Conservation (phyloP, 2,888 invertebrate genomes). For the Agrotis puta region DNA sequence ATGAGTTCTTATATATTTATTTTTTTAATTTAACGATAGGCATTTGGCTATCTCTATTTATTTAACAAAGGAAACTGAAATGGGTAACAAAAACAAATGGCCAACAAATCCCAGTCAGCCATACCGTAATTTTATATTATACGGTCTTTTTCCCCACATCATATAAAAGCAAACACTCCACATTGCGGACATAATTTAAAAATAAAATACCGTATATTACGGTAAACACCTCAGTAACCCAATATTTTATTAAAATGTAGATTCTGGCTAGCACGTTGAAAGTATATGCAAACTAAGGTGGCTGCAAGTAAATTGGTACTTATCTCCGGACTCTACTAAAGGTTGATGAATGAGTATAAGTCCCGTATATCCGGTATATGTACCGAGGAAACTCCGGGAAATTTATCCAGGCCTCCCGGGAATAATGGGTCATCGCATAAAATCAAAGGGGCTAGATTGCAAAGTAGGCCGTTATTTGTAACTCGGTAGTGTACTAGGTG, state of each 20-base stretch:
- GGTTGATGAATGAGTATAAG: constrained; percentile 69
- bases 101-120: neutral
- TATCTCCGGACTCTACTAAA: constrained; percentile 60
- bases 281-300: constrained; percentile 64
- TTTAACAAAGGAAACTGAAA: no score
- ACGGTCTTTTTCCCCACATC: neutral
- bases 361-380: constrained; percentile 60
- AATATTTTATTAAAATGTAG: constrained; percentile 61
- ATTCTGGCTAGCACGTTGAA: constrained; percentile 41
- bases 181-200: constrained; percentile 31
- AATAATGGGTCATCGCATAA: constrained; percentile 69
- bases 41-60: no score
- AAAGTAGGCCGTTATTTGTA: constrained; percentile 64
- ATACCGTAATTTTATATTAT: neutral
- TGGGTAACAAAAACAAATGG: no score
- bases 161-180: constrained; percentile 27
- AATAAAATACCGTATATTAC: constrained; percentile 46
- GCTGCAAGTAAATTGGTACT: constrained; percentile 66
- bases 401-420: constrained; percentile 64
- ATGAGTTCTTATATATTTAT: neutral
- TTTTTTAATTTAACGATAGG: neutral
- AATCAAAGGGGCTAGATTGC: constrained; percentile 66
- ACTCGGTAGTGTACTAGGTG: constrained; percentile 44
- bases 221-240: constrained; percentile 46
- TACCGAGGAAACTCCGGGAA: constrained; percentile 52